Conservation (phyloP, 2,113 vertebrate genomes). For the Pongo pygmaeus region DNA sequence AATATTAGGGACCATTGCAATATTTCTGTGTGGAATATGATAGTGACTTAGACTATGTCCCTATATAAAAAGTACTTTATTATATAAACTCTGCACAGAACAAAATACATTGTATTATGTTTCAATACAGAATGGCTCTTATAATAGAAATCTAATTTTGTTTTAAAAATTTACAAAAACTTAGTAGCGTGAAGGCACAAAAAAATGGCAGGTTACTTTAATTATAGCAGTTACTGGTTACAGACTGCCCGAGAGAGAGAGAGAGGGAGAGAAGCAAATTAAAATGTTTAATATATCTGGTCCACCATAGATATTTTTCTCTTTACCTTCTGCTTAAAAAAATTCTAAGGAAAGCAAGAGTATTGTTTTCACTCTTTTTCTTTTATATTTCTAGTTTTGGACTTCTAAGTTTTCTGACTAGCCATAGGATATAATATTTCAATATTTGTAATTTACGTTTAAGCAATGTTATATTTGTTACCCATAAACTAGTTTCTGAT, state of each 20-base stretch:
- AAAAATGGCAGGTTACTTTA: not conserved
- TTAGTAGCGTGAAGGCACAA: not conserved
- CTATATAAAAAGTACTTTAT: not conserved
- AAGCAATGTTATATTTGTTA: not conserved
- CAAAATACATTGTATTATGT: not conserved
- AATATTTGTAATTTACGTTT: constrained; percentile 22
- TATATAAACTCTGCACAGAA: not conserved
- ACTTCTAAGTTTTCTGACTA: not conserved
- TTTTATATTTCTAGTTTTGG: not conserved
- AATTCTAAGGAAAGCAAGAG: constrained; percentile 8
- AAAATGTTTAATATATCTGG: not conserved
- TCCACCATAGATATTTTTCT: not conserved
- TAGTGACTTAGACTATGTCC: not conserved
- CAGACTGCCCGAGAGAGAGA: not conserved
- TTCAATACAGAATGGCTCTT: not conserved
- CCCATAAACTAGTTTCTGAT: not conserved
- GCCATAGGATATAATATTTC: not conserved
- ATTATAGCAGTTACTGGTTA: not conserved
- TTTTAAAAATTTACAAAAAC: constrained; percentile 18
- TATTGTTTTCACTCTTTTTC: not conserved
- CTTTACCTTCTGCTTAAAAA: not conserved
- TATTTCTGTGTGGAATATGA: not conserved
- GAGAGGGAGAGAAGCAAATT: not conserved
- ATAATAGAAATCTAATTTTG: constrained; percentile 1
- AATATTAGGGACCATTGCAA: not conserved